These are phyloP conservation scores for Brachionus koreanus DNA, from an alignment of 1,140 invertebrate genomes.

Conservation along the genomic window DNA sequence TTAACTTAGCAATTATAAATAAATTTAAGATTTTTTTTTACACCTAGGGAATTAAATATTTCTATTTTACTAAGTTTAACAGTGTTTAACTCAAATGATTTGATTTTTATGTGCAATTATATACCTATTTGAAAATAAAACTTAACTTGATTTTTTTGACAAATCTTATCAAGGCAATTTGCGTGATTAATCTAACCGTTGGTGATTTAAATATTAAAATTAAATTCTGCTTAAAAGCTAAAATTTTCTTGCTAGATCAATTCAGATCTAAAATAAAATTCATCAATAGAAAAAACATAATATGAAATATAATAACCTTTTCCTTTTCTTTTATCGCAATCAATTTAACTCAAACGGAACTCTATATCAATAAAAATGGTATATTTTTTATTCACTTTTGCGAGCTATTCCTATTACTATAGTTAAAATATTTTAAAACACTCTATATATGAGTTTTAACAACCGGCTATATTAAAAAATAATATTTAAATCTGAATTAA, in stretches of 20 bases:
- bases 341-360: constrained; percentile 21
- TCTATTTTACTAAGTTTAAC: no score
- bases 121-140: no score
- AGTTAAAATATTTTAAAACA: not conserved
- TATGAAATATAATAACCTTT: constrained; percentile 39
- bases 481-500: not conserved
- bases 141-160: not conserved
- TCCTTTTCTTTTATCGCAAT: constrained; percentile 35
- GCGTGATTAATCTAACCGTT: not conserved
- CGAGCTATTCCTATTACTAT: not conserved
- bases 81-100: no score
- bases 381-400: not conserved
- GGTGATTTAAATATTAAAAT: not conserved
- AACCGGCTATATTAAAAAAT: not conserved
- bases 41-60: no score
- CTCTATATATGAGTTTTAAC: constrained; percentile 22
- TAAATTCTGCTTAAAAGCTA: no score
- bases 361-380: constrained; percentile 20
- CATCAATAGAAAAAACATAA: not conserved
- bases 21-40: not conserved
- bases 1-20: no score
- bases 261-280: not conserved
- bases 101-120: no score
- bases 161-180: not conserved
- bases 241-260: not conserved